Percentiles rank a stretch among this genome's conserved stretches.
These are phyloP conservation scores for Catostylus mosaicus DNA, from an alignment of 30 jellyfish, hydroid and myxozoan genomes.

Conservation along the genomic window DNA sequence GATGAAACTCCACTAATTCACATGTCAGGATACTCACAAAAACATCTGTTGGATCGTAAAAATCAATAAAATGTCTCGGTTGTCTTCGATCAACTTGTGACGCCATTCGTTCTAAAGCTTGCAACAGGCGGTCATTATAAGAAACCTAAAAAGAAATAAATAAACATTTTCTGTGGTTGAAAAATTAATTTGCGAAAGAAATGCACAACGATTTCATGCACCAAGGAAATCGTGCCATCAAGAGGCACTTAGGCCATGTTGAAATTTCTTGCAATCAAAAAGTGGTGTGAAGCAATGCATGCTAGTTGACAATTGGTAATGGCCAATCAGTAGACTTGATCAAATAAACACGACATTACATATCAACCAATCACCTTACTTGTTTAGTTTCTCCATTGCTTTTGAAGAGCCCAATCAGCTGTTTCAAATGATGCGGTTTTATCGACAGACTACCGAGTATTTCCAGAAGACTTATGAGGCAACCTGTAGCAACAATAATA, in stretches of 20 bases:
- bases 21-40: slow-evolving; percentile 77
- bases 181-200: too few relatives aligned
- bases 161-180: not conserved
- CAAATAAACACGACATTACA: too few relatives aligned
- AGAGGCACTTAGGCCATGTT: too few relatives aligned
- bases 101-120: slow-evolving; percentile 96
- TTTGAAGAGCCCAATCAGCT: slow-evolving; percentile 73
- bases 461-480: slow-evolving; percentile 88
- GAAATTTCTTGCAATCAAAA: too few relatives aligned
- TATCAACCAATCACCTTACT: too few relatives aligned
- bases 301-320: too few relatives aligned
- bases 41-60: slow-evolving; percentile 73
- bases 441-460: slow-evolving; percentile 88
- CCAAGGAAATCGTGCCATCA: too few relatives aligned
- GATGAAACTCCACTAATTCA: too few relatives aligned
- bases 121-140: slow-evolving; percentile 81
- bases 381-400: slow-evolving; percentile 43
- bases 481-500: slow-evolving; percentile 38
- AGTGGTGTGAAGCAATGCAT: too few relatives aligned
- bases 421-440: slow-evolving; percentile 76
- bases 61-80: slow-evolving; percentile 86
- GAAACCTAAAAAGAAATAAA: slow-evolving; percentile 48
- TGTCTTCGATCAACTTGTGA: slow-evolving; percentile 71
- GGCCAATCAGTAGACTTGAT: too few relatives aligned
- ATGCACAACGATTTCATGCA: too few relatives aligned